Evolutionary conservation across 2,888 invertebrate genomes (phyloP).

Genomic region (Archips xylosteana): DNA sequence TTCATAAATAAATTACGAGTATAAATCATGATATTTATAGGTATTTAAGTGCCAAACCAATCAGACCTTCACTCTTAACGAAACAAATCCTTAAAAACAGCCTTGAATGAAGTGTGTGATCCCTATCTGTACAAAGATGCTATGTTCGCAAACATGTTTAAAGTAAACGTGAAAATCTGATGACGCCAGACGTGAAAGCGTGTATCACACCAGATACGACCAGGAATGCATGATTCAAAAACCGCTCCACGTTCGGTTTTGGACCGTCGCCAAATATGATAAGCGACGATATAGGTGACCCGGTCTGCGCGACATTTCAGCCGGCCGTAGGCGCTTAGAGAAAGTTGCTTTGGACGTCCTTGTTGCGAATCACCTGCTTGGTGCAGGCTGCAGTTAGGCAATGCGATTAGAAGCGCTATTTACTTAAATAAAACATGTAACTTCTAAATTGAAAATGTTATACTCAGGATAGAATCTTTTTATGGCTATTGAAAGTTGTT

Average conservation of each 20-base stretch:
- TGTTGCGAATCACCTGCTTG: slow-evolving; percentile 52
- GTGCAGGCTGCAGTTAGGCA: slow-evolving; percentile 26
- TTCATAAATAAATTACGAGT: not conserved
- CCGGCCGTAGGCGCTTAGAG: slow-evolving; percentile 65
- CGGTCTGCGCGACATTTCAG: slow-evolving; percentile 69
- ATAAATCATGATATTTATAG: too few species aligned
- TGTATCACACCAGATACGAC: slow-evolving; percentile 5
- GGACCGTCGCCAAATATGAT: slow-evolving; percentile 59
- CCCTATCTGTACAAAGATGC: not conserved
- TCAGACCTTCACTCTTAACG: not conserved
- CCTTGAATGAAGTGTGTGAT: too few species aligned
- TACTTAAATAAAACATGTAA: not conserved
- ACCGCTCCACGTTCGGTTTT: slow-evolving; percentile 52
- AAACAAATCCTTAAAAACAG: not conserved
- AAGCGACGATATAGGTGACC: slow-evolving; percentile 72
- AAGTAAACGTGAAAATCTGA: not conserved
- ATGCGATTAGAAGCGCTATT: slow-evolving; percentile 6
- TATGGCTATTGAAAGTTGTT: too few species aligned
- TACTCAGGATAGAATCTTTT: not conserved
- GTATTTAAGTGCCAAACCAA: too few species aligned
- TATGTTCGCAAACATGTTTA: not conserved
- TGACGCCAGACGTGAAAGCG: not conserved
- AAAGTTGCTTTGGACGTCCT: slow-evolving; percentile 73
- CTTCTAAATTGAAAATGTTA: not conserved
- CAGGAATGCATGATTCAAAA: slow-evolving; percentile 21